phyloP scores from a whole-genome alignment of 1,140 invertebrate genomes.

The Mylabris phalerata region DNA sequence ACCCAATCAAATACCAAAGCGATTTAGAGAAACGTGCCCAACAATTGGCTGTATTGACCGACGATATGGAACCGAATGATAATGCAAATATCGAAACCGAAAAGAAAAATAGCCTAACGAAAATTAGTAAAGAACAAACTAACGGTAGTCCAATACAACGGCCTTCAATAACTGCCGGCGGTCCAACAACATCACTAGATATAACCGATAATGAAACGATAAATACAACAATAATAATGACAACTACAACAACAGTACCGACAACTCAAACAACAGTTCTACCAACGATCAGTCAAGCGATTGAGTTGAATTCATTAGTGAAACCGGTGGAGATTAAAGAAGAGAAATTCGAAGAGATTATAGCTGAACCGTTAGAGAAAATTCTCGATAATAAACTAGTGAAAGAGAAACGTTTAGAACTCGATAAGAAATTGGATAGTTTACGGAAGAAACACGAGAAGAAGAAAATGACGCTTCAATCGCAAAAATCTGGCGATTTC shows the following conservation, averaged over 20 bases:
- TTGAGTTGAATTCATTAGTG: conserved; percentile 29
- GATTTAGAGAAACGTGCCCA: conserved; percentile 86
- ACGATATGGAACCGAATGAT: conserved; percentile 56
- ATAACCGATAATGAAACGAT: conserved; percentile 24
- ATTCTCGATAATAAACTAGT: conserved; percentile 75
- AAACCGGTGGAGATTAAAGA: conserved; percentile 28
- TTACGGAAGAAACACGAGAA: conserved; percentile 83
- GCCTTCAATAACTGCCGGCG: conserved; percentile 26
- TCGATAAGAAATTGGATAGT: conserved; percentile 81
- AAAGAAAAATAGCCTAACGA: conserved; percentile 25
- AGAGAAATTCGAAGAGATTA: conserved; percentile 50
- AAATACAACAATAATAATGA: not conserved
- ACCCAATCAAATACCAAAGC: conserved; percentile 95
- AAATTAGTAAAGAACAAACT: conserved; percentile 20
- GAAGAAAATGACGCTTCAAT: conserved; percentile 56
- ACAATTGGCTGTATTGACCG: conserved; percentile 84
- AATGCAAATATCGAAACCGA: conserved; percentile 14
- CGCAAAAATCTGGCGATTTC: conserved; percentile 53
- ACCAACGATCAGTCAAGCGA: not conserved
- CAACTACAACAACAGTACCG: not conserved
- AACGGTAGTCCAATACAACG: conserved; percentile 35
- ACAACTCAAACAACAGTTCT: not conserved
- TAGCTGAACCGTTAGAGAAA: conserved; percentile 72
- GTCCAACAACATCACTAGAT: conserved; percentile 23
- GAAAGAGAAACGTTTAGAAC: conserved; percentile 70